Evolutionary conservation across 2,888 invertebrate genomes (phyloP), one percentile per base, ranked within the genome.

Genomic region (Drosophila nr. fundita): DNA sequence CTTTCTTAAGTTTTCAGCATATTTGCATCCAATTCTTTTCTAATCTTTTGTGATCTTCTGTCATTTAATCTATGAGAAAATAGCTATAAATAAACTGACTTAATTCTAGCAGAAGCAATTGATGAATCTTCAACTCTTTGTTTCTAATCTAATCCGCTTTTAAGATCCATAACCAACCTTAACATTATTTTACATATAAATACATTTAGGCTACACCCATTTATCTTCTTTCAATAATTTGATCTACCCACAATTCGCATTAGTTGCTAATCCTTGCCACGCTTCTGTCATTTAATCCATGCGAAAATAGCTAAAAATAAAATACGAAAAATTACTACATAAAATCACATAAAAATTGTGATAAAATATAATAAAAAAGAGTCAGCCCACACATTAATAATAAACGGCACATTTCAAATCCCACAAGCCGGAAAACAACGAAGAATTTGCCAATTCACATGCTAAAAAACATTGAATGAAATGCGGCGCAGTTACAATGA

Each of bases 301-400:
- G 38, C 38, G 11, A 57, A 60, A 45, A 45, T n/a, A 2, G 4
- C 18, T 11, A 27, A 60, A 68, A 68, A 57, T 27, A 40, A 29
- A 24, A 7, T n/a, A 11, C 21, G 45, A 64, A 70, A 55, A 68
- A 50, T 29, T 27, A 58, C 63, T 73, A 68, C 69, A 73, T 61
- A 61, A 79, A 68, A 52, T 68, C 32, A 38, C 62, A 76, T 66
- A 78, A 80, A 83, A 60, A 49, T 50, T 49, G 61, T 57, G 45
- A 77, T 79, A 78, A 87, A 87, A 76, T 38, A 52, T 48, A 53
- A 73, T 65, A 67, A 74, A 72, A 80, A 78, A 45, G 76, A 70
- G 72, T 52, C 72, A 58, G 75, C 80, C 76, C 74, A 79, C 76
- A 79, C 80, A 86, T 87, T 88, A 91, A 83, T 91, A 87, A 80